These are phyloP conservation scores for Erpobdella octoculata DNA, from an alignment of 2,888 invertebrate species.

Conservation along the genomic window DNA sequence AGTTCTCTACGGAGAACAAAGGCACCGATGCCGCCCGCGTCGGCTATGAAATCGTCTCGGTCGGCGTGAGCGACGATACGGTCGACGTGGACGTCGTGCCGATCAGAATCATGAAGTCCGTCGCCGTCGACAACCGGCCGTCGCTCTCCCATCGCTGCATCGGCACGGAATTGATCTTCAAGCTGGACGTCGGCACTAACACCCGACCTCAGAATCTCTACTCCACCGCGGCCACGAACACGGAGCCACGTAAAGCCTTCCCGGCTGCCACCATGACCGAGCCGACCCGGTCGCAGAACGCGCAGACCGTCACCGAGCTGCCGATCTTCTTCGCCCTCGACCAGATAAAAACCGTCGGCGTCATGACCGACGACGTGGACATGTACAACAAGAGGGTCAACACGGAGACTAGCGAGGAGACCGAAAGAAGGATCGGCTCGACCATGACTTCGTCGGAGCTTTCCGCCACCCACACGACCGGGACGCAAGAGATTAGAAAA, in stretches of 20 bases:
- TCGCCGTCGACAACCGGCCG: conserved; percentile 44
- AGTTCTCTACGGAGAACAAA: conserved; percentile 37
- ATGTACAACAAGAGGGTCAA: conserved; percentile 23
- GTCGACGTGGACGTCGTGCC: conserved; percentile 45
- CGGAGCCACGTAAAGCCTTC: conserved; percentile 39
- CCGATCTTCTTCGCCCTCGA: conserved; percentile 27
- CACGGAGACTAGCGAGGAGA: conserved; percentile 26
- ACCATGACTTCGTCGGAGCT: neutral
- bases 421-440: conserved; percentile 12
- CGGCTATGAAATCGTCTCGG: conserved; percentile 32
- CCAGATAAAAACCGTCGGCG: conserved; percentile 10
- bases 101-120: conserved; percentile 40
- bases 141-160: conserved; percentile 32
- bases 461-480: neutral
- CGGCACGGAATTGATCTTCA: conserved; percentile 31
- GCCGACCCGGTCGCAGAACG: conserved; percentile 16
- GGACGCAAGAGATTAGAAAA: neutral
- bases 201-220: conserved; percentile 26
- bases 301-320: conserved; percentile 28
- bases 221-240: conserved; percentile 41
- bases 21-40: conserved; percentile 27
- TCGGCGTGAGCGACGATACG: conserved; percentile 45
- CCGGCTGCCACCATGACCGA: conserved; percentile 45
- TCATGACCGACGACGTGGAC: conserved; percentile 27
- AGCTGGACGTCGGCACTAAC: conserved; percentile 31